These are phyloP conservation scores for Drosophila arawakana DNA, from an alignment of 1,140 invertebrate genomes.

Conservation along the genomic window DNA sequence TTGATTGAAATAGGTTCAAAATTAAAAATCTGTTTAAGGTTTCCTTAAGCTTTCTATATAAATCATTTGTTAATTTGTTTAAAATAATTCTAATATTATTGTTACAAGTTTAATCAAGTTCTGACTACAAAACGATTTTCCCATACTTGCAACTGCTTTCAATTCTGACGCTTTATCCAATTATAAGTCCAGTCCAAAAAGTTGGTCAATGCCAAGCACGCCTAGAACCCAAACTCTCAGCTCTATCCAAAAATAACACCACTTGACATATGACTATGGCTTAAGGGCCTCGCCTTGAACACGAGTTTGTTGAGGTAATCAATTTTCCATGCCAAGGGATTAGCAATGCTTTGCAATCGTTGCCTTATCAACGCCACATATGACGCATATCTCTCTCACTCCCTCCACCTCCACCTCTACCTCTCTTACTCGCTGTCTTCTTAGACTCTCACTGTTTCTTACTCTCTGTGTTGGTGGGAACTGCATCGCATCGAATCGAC, in stretches of 20 bases:
- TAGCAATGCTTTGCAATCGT: slow-evolving; percentile 28
- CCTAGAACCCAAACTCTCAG: slow-evolving; percentile 18
- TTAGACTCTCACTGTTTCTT: not conserved
- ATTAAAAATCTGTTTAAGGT: too few relatives aligned
- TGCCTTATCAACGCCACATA: slow-evolving; percentile 32
- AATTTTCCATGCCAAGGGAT: slow-evolving; percentile 41
- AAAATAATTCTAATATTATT: too few relatives aligned
- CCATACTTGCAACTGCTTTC: not conserved
- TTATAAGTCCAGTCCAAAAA: slow-evolving; percentile 47
- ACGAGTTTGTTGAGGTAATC: slow-evolving; percentile 67
- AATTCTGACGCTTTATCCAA: slow-evolving; percentile 28
- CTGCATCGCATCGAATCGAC: slow-evolving; percentile 1
- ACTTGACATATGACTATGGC: slow-evolving; percentile 48
- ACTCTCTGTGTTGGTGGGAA: not conserved
- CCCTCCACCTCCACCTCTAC: not conserved
- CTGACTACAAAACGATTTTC: too few relatives aligned
- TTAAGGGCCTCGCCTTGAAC: slow-evolving; percentile 58
- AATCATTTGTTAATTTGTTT: too few relatives aligned
- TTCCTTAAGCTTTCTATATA: too few relatives aligned
- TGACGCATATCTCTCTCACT: slow-evolving; percentile 25
- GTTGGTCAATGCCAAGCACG: slow-evolving; percentile 73
- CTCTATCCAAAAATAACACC: slow-evolving; percentile 17
- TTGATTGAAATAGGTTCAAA: too few relatives aligned
- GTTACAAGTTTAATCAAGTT: too few relatives aligned
- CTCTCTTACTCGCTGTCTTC: not conserved